Evolutionary conservation across 2,888 invertebrate species (phyloP), one percentile per base, ranked within the genome.

Genomic region (Drosophila fulvimacula): DNA sequence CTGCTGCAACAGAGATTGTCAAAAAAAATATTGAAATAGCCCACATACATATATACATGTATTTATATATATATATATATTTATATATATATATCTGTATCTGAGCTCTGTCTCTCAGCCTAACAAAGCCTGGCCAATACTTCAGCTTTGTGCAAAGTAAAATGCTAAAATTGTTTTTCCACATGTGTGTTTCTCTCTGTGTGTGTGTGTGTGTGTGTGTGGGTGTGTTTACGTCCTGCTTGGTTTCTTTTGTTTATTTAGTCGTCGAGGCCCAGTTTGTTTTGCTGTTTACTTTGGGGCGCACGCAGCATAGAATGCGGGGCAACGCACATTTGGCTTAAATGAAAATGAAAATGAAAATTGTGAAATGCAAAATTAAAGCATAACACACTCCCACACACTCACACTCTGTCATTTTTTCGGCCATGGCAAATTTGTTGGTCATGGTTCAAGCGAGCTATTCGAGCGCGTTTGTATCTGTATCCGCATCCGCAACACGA

Each of bases 241-340:
- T 81, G 69, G 68, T 76, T 69, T 69, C 62, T 59, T 56, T 68
- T 83, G 88, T 87, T 87, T 84, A 84, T 83, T 83, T 82, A 84
- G 88, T 79, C 79, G 81, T 46, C 67, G 78, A 65, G 64, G 69
- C 60, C 46, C 66, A 68, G 72, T 81, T 82, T 60, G 64, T 52
- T 69, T 71, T 67, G 59, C 65, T 81, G 73, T 81, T 81, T 76
- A 69, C 61, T 73, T 80, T 65, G 52, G 49, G 42, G 44, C 49
- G 44, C 65, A 38, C 46, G 46, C 46, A 11, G 46, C 46, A 30
- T 30, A 30, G 46, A 30, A 24, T 32, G 49, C 49, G 36, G 44
- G 56, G 59, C 52, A 66, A 58, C 71, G 53, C 64, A 65, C 62
- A 71, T 52, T 71, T 66, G 42, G 42, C 57, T 44, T 53, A 69